Conservation (phyloP, 2,113 vertebrate species). For the Sigmodon hispidus region DNA sequence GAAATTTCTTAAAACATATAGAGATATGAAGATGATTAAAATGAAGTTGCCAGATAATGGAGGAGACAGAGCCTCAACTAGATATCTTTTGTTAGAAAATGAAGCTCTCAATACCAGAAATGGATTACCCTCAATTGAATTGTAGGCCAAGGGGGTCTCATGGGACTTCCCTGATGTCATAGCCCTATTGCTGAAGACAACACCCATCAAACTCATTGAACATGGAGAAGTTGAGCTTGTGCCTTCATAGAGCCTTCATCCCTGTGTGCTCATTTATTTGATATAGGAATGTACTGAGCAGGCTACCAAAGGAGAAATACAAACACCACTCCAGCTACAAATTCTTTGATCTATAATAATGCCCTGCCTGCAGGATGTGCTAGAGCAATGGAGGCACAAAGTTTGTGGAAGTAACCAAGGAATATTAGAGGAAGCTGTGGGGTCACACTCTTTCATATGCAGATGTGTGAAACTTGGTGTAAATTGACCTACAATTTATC, state of each 20-base stretch:
- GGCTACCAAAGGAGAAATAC: background rate
- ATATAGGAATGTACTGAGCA: background rate
- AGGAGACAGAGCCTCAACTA: background rate
- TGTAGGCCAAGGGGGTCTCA: background rate
- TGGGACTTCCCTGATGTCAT: background rate
- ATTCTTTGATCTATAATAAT: background rate
- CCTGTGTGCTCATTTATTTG: background rate
- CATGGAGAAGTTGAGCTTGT: background rate
- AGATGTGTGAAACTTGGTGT: too few relatives aligned
- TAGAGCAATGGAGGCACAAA: background rate
- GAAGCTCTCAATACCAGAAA: background rate
- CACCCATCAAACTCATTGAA: background rate
- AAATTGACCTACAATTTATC: background rate
- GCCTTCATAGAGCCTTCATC: background rate
- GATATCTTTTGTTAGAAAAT: background rate
- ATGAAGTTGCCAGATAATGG: background rate
- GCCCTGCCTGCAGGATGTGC: background rate
- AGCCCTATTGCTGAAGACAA: background rate
- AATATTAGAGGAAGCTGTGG: too few relatives aligned
- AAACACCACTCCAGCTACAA: background rate
- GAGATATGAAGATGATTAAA: background rate
- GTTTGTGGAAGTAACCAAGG: background rate
- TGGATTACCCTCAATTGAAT: background rate
- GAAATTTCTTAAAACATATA: background rate
- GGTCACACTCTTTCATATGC: too few relatives aligned